Evolutionary conservation across 2,113 vertebrate genomes (phyloP), one percentile per base, ranked within the genome.

Genomic region (Phalacrocorax carbo): DNA sequence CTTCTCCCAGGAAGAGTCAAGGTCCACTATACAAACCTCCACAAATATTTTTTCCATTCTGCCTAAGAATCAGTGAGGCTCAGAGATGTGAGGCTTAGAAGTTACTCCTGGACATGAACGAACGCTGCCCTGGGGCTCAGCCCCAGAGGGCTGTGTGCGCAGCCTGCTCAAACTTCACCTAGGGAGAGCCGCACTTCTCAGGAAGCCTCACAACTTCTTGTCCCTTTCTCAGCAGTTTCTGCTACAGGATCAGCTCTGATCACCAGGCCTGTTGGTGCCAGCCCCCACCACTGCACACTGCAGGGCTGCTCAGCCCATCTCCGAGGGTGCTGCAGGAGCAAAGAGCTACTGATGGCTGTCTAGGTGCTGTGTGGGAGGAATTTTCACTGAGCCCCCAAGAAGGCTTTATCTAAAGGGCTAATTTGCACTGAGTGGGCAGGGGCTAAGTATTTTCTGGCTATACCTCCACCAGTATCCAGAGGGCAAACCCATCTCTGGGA

Each of bases 151-250:
- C 7, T 55, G 48, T 13, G 29, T 4, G n/a, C 54, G 80, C 72
- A 94, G 60, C 55, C 68, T 4, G 1, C 17, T 9, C 40, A 80
- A 60, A 38, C 54, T 29, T 76, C 1, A 0, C 15, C 38, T n/a
- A 0, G 0, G 25, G 16, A 58, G 26, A 83, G n/a, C 21, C 6
- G 1, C 0, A 1, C 25, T 77, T 72, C 80, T 80, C 29, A 4
- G 38, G 62, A 86, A 94, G n/a, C 34, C 86, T 30, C 54, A 9
- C 23, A 19, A 19, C 23, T 60, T 52, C 62, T 36, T 46, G 14
- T 17, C 34, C 13, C 26, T 65, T 83, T 72, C 62, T 69, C 58
- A 73, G 83, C 54, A 69, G 61, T 48, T 80, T 80, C 71, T 88
- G 32, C 49, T 65, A 66, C 54, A 72, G 76, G 42, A 90, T 65